Conservation (phyloP, 2,797 vertebrate species). For the Crocodylus rhombifer region DNA sequence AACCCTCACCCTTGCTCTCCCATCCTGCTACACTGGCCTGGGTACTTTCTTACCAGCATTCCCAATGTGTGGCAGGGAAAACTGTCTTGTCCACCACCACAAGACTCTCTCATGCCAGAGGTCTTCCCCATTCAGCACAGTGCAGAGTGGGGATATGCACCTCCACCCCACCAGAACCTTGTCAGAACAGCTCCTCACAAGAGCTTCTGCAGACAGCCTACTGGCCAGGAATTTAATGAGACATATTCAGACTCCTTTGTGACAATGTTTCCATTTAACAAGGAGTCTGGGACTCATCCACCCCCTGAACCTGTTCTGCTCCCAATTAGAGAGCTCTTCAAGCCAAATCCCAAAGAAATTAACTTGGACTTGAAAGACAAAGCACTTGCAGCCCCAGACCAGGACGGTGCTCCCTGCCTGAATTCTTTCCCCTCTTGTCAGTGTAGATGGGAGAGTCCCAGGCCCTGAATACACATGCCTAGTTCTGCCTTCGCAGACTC, state of each 20-base stretch:
- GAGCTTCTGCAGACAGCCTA: accelerated
- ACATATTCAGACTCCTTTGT: not conserved
- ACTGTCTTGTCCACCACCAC: not conserved
- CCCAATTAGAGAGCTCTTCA: not conserved
- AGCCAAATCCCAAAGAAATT: not conserved
- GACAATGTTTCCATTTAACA: not conserved
- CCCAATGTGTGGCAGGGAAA: not conserved
- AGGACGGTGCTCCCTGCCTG: not conserved
- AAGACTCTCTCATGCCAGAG: not conserved
- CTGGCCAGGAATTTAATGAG: accelerated
- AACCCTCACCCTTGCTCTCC: not conserved
- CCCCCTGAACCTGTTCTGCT: not conserved
- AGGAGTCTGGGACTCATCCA: not conserved
- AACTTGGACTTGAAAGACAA: not conserved
- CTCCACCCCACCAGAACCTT: accelerated
- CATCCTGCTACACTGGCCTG: not conserved
- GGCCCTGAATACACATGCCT: too few species aligned
- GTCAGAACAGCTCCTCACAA: not conserved
- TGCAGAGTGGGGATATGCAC: not conserved
- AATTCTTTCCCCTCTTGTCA: not conserved
- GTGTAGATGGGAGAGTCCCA: not conserved
- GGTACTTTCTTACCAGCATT: not conserved
- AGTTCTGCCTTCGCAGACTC: not conserved
- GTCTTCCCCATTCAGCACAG: not conserved
- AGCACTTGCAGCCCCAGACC: not conserved